A percentile compares a stretch with the other conserved stretches of the same genome.
Evolutionary conservation across 2,888 invertebrate species (phyloP).

Genomic region (Drosophila niveifrons): DNA sequence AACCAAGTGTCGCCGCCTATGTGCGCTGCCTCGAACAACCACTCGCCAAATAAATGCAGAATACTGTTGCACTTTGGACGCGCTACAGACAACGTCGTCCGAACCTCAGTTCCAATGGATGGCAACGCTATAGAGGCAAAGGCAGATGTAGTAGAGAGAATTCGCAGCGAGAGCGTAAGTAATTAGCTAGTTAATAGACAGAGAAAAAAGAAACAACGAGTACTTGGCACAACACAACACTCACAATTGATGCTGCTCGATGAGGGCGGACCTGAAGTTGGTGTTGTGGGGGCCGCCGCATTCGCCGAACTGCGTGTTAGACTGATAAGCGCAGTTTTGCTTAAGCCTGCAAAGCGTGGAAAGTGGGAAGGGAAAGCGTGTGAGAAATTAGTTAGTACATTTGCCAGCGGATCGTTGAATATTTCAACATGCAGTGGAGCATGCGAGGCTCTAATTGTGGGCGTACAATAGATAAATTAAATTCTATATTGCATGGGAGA

Average conservation of each 20-base stretch:
- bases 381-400: constrained; percentile 72
- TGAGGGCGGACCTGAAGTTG: constrained; percentile 90
- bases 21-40: constrained; percentile 98
- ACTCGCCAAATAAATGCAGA: constrained; percentile 97
- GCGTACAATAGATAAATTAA: constrained; percentile 69
- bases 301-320: constrained; percentile 87
- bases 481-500: constrained; percentile 31
- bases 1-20: constrained; percentile 91
- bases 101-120: constrained; percentile 87
- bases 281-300: constrained; percentile 87
- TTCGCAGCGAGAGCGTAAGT: constrained; percentile 21
- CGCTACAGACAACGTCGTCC: constrained; percentile 90
- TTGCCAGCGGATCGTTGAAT: constrained; percentile 15
- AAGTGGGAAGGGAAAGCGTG: constrained; percentile 64
- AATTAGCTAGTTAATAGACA: constrained; percentile 45
- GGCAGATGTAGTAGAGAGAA: constrained; percentile 5
- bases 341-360: constrained; percentile 89
- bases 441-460: constrained; percentile 69
- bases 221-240: constrained; percentile 46
- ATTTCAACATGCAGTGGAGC: constrained; percentile 44
- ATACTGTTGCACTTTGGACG: constrained; percentile 98
- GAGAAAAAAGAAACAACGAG: constrained; percentile 31
- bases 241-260: constrained; percentile 89
- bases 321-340: constrained; percentile 92
- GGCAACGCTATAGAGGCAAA: constrained; percentile 86